These are phyloP conservation scores for Drosophila ogumai DNA, from an alignment of 1,140 invertebrate genomes.

Conservation along the genomic window DNA sequence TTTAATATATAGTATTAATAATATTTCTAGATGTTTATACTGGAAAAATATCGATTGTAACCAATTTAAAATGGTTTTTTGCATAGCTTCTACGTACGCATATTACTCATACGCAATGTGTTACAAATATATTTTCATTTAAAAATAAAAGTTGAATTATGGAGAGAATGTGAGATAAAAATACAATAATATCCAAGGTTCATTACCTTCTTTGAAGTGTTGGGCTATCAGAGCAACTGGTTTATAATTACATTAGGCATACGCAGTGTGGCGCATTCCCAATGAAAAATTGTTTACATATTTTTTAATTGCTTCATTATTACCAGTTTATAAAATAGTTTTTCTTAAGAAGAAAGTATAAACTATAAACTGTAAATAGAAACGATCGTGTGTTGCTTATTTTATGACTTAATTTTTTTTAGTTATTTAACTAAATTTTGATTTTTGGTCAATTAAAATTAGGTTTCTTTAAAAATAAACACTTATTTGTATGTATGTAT, in stretches of 20 bases:
- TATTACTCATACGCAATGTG: conserved; percentile 23
- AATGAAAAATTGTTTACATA: not conserved
- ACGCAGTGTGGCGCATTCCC: conserved; percentile 12
- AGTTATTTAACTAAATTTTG: not conserved
- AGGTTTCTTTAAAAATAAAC: not conserved
- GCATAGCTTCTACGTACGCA: not conserved
- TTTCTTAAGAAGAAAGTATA: not conserved
- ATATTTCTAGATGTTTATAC: no score
- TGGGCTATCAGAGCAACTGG: conserved; percentile 17
- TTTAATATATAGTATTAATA: not conserved
- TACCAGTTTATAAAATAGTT: conserved; percentile 5
- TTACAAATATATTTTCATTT: not conserved
- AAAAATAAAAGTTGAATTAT: not conserved
- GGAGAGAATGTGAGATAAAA: conserved; percentile 1
- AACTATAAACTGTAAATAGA: not conserved
- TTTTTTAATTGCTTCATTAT: conserved; percentile 1
- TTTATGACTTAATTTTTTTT: no score
- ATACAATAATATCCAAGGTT: conserved; percentile 5
- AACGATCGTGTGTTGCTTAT: not conserved
- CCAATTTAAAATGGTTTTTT: not conserved
- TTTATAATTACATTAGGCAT: conserved; percentile 20
- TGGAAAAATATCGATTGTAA: not conserved
- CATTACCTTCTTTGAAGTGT: conserved; percentile 15
- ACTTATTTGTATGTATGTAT: not conserved
- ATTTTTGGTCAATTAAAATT: not conserved